A percentile compares a stretch with the other conserved stretches of the same genome.
phyloP scores from a whole-genome alignment of 2,888 invertebrate species.

The Sesia bembeciformis region DNA sequence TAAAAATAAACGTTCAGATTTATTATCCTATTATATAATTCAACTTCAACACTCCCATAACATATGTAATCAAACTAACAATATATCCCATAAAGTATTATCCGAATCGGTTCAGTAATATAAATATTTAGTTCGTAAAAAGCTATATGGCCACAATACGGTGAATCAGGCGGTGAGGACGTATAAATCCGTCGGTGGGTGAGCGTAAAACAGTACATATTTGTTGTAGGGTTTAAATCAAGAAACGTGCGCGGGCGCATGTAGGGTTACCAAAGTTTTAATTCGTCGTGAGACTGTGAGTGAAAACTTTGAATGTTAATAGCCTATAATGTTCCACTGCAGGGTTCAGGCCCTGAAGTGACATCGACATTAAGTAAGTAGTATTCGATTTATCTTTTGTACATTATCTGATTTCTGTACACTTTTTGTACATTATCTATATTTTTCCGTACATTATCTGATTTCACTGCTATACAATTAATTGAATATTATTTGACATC shows the following conservation, averaged over 20 bases:
- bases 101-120: conserved; percentile 10
- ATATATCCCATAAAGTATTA: conserved; percentile 21
- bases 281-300: neutral
- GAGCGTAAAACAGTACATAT: conserved; percentile 60
- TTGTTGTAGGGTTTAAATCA: conserved; percentile 58
- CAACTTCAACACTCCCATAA: conserved; percentile 22
- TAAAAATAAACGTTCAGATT: too few species aligned
- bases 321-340: too few species aligned
- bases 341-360: too few species aligned
- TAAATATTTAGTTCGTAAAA: conserved; percentile 54
- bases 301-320: too few species aligned
- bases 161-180: conserved; percentile 45
- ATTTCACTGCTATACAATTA: too few species aligned
- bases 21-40: conserved; percentile 12
- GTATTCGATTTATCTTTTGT: too few species aligned
- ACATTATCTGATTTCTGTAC: too few species aligned
- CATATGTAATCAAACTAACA: conserved; percentile 11
- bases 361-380: too few species aligned
- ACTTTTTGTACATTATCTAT: too few species aligned
- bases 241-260: conserved; percentile 42
- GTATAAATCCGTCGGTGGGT: conserved; percentile 57
- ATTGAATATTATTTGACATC: too few species aligned
- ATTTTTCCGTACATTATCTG: too few species aligned
- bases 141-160: conserved; percentile 35
- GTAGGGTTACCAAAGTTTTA: conserved; percentile 19